A percentile compares a stretch with the other conserved stretches of the same genome.
phyloP scores from a whole-genome alignment of 2,888 invertebrate genomes.

The Stenodera caucasica region DNA sequence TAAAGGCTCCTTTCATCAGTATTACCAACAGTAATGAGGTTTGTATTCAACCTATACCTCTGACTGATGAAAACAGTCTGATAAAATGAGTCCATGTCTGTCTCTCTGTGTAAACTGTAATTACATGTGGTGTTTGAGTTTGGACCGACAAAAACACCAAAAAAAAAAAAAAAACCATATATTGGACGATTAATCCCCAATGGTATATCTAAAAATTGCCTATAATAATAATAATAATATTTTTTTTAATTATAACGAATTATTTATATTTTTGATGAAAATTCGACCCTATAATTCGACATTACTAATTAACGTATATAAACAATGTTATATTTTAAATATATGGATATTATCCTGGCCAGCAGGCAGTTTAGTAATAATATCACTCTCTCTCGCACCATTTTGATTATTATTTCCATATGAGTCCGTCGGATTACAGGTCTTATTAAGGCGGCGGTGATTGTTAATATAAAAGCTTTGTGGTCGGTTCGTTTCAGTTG shows the following conservation, averaged over 20 bases:
- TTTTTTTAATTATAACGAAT: too few relatives aligned
- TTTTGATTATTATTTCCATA: conserved; percentile 48
- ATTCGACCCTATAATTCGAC: too few relatives aligned
- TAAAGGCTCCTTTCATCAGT: conserved; percentile 12
- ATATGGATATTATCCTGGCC: conserved; percentile 22
- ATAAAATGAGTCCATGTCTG: conserved; percentile 3
- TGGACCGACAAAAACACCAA: background rate
- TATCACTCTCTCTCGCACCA: conserved; percentile 43
- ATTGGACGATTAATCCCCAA: conserved; percentile 2
- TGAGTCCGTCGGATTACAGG: conserved; percentile 55
- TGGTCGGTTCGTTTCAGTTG: conserved; percentile 54
- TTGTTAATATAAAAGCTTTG: conserved; percentile 57
- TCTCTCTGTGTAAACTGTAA: conserved; percentile 2
- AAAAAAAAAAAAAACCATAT: background rate
- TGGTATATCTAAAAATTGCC: too few relatives aligned
- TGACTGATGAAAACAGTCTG: conserved; percentile 7
- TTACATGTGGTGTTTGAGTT: conserved; percentile 11
- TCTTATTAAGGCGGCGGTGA: conserved; percentile 54
- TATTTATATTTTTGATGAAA: too few relatives aligned
- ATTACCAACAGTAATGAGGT: conserved; percentile 13
- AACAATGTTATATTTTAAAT: too few relatives aligned
- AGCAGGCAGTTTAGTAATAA: conserved; percentile 42
- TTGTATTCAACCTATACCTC: conserved; percentile 11
- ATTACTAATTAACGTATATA: too few relatives aligned
- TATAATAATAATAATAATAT: too few relatives aligned